These are phyloP conservation scores for Vulpes ferrilata DNA, from an alignment of 2,113 vertebrate species.

Conservation along the genomic window DNA sequence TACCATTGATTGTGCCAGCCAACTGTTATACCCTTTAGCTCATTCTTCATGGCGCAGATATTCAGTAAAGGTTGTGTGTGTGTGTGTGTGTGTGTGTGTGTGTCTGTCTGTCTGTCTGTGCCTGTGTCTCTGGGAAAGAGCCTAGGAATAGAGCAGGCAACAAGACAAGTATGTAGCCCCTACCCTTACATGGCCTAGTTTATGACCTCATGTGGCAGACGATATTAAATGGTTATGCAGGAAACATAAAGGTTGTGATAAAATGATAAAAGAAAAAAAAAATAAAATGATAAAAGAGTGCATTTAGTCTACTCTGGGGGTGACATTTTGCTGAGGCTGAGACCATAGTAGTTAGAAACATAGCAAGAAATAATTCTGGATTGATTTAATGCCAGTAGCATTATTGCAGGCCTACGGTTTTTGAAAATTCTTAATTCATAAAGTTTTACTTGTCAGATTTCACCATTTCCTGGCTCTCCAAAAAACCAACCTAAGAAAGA, in stretches of 20 bases:
- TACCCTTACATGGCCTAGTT: neutral
- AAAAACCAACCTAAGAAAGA: neutral
- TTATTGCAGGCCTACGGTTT: neutral
- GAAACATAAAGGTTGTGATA: neutral
- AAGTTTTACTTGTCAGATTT: slow-evolving; percentile 23
- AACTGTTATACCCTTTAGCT: neutral
- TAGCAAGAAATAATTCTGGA: neutral
- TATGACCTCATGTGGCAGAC: neutral
- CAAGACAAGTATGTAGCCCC: neutral
- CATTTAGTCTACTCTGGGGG: neutral
- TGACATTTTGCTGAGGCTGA: neutral
- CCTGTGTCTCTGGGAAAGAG: neutral
- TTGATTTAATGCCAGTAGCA: neutral
- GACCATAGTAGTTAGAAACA: neutral
- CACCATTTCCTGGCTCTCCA: neutral
- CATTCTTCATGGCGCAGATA: neutral
- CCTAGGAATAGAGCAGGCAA: neutral
- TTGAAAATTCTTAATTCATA: neutral
- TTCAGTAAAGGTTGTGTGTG: neutral
- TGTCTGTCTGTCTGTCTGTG: neutral
- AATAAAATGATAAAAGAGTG: neutral
- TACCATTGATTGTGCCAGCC: neutral
- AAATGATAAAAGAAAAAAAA: neutral
- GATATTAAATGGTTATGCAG: neutral
- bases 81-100: neutral